phyloP scores from a whole-genome alignment of 2,888 invertebrate genomes.

The Cylindroiulus punctatus region DNA sequence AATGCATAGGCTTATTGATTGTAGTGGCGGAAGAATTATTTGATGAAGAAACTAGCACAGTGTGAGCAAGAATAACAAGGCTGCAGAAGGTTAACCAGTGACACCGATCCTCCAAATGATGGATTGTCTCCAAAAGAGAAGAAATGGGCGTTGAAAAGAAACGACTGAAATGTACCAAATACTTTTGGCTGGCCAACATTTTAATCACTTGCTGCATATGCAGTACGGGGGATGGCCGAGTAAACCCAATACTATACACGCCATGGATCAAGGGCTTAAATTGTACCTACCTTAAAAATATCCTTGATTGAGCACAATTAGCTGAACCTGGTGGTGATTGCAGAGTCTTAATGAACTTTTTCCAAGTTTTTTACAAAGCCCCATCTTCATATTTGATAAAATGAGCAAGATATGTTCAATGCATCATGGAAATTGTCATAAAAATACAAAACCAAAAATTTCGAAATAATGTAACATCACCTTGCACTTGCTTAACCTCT shows the following conservation, averaged over 20 bases:
- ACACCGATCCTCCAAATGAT: constrained; percentile 22
- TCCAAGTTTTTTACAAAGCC: neutral
- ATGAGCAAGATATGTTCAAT: no score
- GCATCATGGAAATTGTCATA: no score
- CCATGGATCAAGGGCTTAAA: neutral
- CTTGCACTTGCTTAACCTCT: no score
- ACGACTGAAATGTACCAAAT: neutral
- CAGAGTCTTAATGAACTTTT: neutral
- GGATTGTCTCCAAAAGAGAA: constrained; percentile 35
- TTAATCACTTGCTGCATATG: neutral
- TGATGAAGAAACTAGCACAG: constrained; percentile 7
- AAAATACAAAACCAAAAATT: no score
- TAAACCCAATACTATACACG: neutral
- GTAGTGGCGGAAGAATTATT: constrained; percentile 7
- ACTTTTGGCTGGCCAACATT: neutral
- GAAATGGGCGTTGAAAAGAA: constrained; percentile 31
- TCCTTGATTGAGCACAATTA: neutral
- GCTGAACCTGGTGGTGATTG: neutral
- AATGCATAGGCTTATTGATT: neutral
- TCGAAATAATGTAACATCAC: no score
- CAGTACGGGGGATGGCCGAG: neutral
- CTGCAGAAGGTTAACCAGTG: constrained; percentile 45
- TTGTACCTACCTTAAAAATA: neutral
- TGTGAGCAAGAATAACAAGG: constrained; percentile 39
- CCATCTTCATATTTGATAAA: no score